These are phyloP conservation scores for Stichopus horrens DNA, from an alignment of 53 echinoderm and acorn worm genomes.

Conservation along the genomic window DNA sequence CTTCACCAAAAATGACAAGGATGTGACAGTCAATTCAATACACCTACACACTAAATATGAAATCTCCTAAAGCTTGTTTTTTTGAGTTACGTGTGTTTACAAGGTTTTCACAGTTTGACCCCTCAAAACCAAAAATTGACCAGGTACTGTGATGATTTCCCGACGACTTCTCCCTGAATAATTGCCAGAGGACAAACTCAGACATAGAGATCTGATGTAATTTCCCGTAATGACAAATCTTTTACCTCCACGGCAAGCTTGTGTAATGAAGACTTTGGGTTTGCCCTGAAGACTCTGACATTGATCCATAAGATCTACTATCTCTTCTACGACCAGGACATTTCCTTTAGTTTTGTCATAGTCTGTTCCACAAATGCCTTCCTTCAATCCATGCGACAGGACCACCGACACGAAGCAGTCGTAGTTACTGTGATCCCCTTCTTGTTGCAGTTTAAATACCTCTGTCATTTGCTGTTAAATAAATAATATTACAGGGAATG, in stretches of 20 bases:
- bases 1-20: too few species aligned
- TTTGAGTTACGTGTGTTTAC: too few species aligned
- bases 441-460: neutral
- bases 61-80: too few species aligned
- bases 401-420: slow-evolving; percentile 21
- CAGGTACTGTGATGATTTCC: neutral
- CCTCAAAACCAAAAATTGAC: neutral
- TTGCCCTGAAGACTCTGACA: slow-evolving; percentile 3
- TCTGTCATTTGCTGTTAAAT: slow-evolving; percentile 25
- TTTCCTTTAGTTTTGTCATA: slow-evolving; percentile 11
- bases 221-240: neutral
- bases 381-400: neutral
- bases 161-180: neutral
- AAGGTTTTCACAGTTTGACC: too few species aligned
- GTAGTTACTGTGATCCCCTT: slow-evolving; percentile 15
- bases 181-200: neutral
- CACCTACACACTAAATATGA: too few species aligned
- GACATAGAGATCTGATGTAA: too few species aligned
- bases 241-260: slow-evolving; percentile 38
- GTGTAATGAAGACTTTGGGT: slow-evolving; percentile 27
- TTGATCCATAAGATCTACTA: neutral
- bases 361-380: slow-evolving; percentile 32
- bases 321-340: neutral
- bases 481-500: neutral
- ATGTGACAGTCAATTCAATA: too few species aligned